Evolutionary conservation across 30 jellyfish, hydroid and myxozoan genomes (phyloP), one percentile per base, ranked within the genome.

Genomic region (Sanderia malayensis): DNA sequence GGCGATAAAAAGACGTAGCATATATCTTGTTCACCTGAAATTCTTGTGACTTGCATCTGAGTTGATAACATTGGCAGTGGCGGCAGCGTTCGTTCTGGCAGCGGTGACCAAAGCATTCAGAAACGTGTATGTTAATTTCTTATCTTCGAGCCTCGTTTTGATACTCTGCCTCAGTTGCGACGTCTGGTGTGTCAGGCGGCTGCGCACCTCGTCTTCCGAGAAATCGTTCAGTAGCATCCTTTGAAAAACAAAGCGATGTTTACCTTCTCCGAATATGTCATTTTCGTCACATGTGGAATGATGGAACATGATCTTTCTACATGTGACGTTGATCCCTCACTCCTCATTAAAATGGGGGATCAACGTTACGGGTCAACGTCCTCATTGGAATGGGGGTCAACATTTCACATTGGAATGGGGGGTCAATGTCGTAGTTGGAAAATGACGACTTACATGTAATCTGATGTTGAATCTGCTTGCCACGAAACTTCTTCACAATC

Each of bases 81-180:
- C 80, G 8, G 67, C 81, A 18, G 85, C 77, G 60, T 64, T 71
- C 1, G 78, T 49, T 52, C 68, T 69, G 11, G 94, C 86, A 23
- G 94, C 88, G n/a, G 71, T 45, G 4, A 82, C 74, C 28, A 81
- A 80, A 0, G 86, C 59, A 52, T 80, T 80, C 20, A 81, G 74
- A 22, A 74, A 86, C 15, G 97, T 57, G 55, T 81, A 89, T n/a
- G 97, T 82, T 58, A 89, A 45, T 24, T 52, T 46, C 61, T 63
- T 72, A 31, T 71, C 77, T 62, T 76, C 74, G n/a, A 55, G 74
- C 67, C 83, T 88, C 46, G 88, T 21, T 63, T 71, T 66, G 47
- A 89, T 62, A 27, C 83, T 70, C 27, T 67, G 76, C 66, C 67
- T 82, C 68, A 89, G 79, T 44, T 89, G 97, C 6, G 87, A 65